Base-by-base conservation (phyloP, 2,797 vertebrate species). In the Borostomias antarcticus region DNA sequence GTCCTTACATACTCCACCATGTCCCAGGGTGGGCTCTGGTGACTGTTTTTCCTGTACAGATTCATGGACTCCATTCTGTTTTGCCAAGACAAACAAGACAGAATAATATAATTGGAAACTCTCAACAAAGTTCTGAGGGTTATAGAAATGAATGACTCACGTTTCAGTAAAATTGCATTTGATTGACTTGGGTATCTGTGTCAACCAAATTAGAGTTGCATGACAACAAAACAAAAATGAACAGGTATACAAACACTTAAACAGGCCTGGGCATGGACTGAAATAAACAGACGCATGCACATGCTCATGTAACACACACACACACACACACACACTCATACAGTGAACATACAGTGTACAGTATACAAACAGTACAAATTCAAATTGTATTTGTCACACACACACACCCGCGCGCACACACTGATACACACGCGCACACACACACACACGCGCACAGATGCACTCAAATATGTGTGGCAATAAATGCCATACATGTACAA, bases 21-120 rank as follows among this genome's bases (percentile, higher is more conserved):
- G 82, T 80, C 79, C 77, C 64, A 80, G 59, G 82, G 75, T 62
- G 70, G 66, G 77, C 76, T 76, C 74, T 75, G 60, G 78, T 70
- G 70, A 76, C 75, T 83, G 66, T 83, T 84, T 74, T 72, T 69
- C 72, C 74, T 82, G 75, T 64, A 72, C 73, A 71, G 84, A 81
- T 82, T 84, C 75, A 77, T 83, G 70, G 29, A 7, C 67, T 54
- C 64, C 59, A 19, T 54, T 0, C 48, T 3, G 1, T 2, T 65
- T 25, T 17, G 84, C 89, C 87, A 91, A 89, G 64, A 73, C 78
- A 90, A 90, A 90, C 85, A 89, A 1, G 25, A 25, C 64, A 66
- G 70, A 81, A 85, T 84, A 83, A 85, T 83, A 84, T 76, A 84
- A 83, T 84, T 86, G 75, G 76, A 83, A 75, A 77, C 77, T 53